Conservation (phyloP, 2,113 vertebrate genomes). For the Antennarius striatus region DNA sequence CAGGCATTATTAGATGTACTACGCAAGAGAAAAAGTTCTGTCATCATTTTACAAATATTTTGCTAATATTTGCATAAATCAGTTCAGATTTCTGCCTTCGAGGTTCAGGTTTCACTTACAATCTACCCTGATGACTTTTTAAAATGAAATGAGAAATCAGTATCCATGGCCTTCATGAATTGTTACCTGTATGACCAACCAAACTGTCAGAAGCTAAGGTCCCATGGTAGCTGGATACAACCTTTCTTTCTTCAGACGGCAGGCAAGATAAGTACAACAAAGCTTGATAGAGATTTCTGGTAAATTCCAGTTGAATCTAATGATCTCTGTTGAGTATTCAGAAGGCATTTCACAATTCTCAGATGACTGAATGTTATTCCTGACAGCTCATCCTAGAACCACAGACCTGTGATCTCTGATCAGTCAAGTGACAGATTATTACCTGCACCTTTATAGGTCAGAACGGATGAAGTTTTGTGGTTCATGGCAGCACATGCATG, state of each 20-base stretch:
- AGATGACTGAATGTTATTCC: conserved; percentile 4
- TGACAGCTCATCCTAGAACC: background rate
- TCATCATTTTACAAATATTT: too few relatives aligned
- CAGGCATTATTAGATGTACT: too few relatives aligned
- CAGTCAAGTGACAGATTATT: background rate
- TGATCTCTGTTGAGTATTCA: background rate
- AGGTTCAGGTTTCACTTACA: conserved; percentile 8
- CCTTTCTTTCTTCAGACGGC: conserved; percentile 10
- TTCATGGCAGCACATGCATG: too few relatives aligned
- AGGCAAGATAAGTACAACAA: conserved; percentile 15
- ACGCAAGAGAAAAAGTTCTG: too few relatives aligned
- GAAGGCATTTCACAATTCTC: background rate
- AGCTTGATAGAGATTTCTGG: conserved; percentile 3
- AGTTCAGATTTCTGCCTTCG: conserved; percentile 17
- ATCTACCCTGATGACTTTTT: conserved; percentile 4
- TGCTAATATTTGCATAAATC: too few relatives aligned
- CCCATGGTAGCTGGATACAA: background rate
- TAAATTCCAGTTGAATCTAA: conserved; percentile 14
- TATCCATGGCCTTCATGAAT: background rate
- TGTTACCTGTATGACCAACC: conserved; percentile 6
- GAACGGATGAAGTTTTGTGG: too few relatives aligned
- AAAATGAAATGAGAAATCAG: conserved; percentile 10
- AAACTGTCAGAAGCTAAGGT: conserved; percentile 4
- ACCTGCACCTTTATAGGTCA: too few relatives aligned
- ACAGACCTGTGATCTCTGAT: too few relatives aligned